A percentile compares a stretch with the other conserved stretches of the same genome.
Evolutionary conservation across 2,888 invertebrate species (phyloP).

Genomic region (Trimorus sp.): DNA sequence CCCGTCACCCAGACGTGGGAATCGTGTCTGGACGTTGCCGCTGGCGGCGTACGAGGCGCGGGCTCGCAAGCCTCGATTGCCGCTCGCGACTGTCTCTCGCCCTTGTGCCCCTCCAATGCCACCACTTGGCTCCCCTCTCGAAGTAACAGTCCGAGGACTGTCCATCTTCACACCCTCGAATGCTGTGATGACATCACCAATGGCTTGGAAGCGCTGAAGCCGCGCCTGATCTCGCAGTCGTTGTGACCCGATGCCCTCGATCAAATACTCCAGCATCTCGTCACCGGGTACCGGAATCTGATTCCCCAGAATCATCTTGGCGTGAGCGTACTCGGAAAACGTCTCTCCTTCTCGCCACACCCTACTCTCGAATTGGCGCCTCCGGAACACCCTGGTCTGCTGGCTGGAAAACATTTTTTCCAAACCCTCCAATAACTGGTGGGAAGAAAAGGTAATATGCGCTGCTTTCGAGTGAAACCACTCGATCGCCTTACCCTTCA

Average conservation of each 20-base stretch:
- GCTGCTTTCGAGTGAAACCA: slow-evolving; percentile 19
- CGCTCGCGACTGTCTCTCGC: not conserved
- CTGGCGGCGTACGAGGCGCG: too few relatives aligned
- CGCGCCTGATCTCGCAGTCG: slow-evolving; percentile 7
- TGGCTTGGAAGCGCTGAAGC: slow-evolving; percentile 7
- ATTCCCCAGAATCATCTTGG: slow-evolving; percentile 2
- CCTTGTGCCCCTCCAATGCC: too few relatives aligned
- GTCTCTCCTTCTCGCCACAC: not conserved
- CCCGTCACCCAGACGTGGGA: not conserved
- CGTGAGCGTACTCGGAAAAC: slow-evolving; percentile 7
- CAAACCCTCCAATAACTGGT: not conserved
- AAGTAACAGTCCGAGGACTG: not conserved
- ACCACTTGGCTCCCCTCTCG: not conserved
- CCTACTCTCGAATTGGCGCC: slow-evolving; percentile 17
- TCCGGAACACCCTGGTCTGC: not conserved
- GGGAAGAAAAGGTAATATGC: not conserved
- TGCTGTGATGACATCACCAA: not conserved
- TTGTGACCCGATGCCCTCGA: slow-evolving; percentile 11
- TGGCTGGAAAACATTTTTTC: not conserved
- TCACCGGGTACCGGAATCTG: not conserved
- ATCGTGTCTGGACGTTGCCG: too few relatives aligned
- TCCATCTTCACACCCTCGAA: slow-evolving; percentile 2
- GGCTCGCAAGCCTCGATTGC: not conserved
- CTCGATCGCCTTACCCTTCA: slow-evolving; percentile 6
- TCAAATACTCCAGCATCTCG: slow-evolving; percentile 10